Base-by-base conservation (phyloP, 1,140 invertebrate genomes). In the Caenorhabditis inopinata region DNA sequence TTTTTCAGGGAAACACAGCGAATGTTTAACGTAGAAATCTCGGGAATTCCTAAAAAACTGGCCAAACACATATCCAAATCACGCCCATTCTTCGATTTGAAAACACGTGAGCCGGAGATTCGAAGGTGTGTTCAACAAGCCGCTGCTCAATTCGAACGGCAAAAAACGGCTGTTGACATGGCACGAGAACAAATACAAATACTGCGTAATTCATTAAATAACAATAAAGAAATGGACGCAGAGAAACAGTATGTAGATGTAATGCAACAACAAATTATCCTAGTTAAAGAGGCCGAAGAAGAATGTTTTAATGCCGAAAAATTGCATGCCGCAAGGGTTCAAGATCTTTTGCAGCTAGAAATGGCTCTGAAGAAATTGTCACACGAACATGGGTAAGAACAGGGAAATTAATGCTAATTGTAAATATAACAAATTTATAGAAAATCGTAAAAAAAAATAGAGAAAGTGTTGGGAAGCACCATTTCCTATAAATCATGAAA, bases 131-230 rank as follows among this genome's bases (percentile, higher is more conserved):
- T 68, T 38, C 58, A 68, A 68, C 58, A 68, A 29, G 58, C 58
- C 16, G 58, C 58, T 2, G 29, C 32, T 3, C 32, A 16, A 18
- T 68, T 68, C n/a, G 58, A 68, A 68, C 32, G 58, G 38, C 58
- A 68, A 16, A 68, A 68, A 42, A 68, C 58, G 16, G 4, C 58
- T 11, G 58, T 68, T 7, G 58, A 68, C 18, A 38, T 68, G 58
- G 58, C 58, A 27, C n/a, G 58, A 68, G 58, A 68, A 68, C 58
- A 68, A 68, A 32, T 68, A 12, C 58, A 68, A 68, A 38, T 68
- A 42, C 58, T 68, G 11, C 58, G 38, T 29, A 38, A 42, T 4
- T 68, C 58, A 21, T 25, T 68, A 32, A 68, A 68, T 68, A 68
- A 68, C n/a, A 68, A 68, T 11, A 16, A 42, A 27, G 58, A 68